These are phyloP conservation scores for Allobates femoralis DNA, from an alignment of 2,797 vertebrate genomes.

Conservation along the genomic window DNA sequence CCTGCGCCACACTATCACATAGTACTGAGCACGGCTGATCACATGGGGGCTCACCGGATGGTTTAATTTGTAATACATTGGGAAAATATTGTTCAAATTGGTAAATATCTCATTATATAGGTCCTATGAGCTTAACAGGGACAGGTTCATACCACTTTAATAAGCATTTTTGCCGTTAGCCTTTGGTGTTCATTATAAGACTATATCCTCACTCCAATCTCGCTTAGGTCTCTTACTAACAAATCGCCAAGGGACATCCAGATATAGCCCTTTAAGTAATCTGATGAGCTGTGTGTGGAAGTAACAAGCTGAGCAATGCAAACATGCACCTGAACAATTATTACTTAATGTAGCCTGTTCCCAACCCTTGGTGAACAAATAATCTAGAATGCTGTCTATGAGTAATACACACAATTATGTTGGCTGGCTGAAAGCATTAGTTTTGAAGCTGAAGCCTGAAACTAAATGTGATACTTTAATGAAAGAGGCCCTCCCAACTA, in stretches of 20 bases:
- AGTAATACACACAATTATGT: neutral
- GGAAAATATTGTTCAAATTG: neutral
- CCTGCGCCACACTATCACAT: neutral
- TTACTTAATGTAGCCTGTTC: neutral
- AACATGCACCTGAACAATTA: conserved; percentile 8
- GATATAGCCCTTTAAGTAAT: conserved; percentile 1
- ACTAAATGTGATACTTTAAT: neutral
- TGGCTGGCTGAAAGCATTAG: neutral
- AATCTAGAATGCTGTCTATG: neutral
- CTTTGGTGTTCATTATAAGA: neutral
- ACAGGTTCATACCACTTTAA: neutral
- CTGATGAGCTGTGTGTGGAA: neutral
- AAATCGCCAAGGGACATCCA: neutral
- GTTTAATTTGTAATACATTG: neutral
- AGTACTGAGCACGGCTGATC: neutral
- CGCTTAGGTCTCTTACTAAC: neutral
- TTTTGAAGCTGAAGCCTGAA: neutral
- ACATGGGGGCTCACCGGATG: neutral
- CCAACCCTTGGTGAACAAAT: neutral
- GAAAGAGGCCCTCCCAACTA: no score
- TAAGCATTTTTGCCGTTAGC: neutral
- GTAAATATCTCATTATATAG: neutral
- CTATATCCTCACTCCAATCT: neutral
- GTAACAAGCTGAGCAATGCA: conserved; percentile 16
- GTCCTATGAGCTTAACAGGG: neutral